Percentiles rank a stretch among this genome's conserved stretches.
Evolutionary conservation across 2,888 invertebrate species (phyloP).

Genomic region (Galerucella pusilla): DNA sequence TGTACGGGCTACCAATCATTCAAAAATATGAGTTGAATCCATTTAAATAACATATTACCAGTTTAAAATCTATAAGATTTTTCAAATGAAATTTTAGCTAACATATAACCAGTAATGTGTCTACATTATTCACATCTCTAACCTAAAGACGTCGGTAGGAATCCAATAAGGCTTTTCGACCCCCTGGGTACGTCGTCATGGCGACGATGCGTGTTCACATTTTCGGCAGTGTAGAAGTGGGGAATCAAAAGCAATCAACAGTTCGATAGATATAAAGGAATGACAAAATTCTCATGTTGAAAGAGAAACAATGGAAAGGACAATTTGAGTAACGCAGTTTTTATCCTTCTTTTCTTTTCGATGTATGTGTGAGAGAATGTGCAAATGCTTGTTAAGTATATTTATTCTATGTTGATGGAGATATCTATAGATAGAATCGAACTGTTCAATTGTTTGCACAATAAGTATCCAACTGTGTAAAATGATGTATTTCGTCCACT

Average conservation of each 20-base stretch:
- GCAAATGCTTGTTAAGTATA: too few relatives aligned
- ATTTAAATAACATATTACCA: too few relatives aligned
- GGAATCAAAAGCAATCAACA: conserved; percentile 46
- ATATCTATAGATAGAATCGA: too few relatives aligned
- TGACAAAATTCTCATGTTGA: conserved; percentile 17
- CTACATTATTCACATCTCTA: conserved; percentile 9
- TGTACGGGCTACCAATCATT: too few relatives aligned
- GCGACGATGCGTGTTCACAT: conserved; percentile 30
- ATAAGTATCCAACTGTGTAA: too few relatives aligned
- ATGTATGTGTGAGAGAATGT: neutral
- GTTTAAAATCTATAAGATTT: too few relatives aligned
- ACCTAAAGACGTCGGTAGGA: conserved; percentile 17
- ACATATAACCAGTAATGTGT: neutral
- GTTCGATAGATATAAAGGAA: conserved; percentile 42
- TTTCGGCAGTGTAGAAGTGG: conserved; percentile 32
- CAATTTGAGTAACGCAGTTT: conserved; percentile 10
- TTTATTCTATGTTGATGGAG: too few relatives aligned
- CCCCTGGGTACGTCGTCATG: conserved; percentile 26
- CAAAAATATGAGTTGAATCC: too few relatives aligned
- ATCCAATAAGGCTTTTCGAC: conserved; percentile 5
- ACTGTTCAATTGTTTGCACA: too few relatives aligned
- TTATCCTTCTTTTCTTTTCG: neutral
- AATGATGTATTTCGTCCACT: too few relatives aligned
- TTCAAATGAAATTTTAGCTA: too few relatives aligned
- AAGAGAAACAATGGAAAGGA: conserved; percentile 15